A percentile compares a stretch with the other conserved stretches of the same genome.
Evolutionary conservation across 2,113 vertebrate genomes (phyloP).

Genomic region (Jaculus jaculus): DNA sequence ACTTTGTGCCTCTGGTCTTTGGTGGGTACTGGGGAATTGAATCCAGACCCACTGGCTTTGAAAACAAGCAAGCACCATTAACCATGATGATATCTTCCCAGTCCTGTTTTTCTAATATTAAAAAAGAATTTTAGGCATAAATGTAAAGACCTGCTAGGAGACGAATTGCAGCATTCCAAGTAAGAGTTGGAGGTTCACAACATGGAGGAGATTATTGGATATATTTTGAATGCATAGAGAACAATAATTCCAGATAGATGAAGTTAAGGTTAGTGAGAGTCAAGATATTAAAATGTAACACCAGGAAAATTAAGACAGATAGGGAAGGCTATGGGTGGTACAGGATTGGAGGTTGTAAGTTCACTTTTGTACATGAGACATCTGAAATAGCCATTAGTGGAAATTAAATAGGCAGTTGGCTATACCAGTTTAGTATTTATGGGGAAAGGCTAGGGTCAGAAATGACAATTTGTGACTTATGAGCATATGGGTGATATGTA

Average conservation of each 20-base stretch:
- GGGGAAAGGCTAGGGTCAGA: constrained; percentile 6
- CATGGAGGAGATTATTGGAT: background rate
- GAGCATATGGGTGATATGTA: background rate
- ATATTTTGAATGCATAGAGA: constrained; percentile 4
- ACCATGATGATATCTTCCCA: too few species aligned
- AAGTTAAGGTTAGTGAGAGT: background rate
- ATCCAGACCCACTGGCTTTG: too few species aligned
- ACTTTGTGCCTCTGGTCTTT: too few species aligned
- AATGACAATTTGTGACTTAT: constrained; percentile 8
- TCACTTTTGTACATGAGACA: background rate
- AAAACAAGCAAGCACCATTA: too few species aligned
- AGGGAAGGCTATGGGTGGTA: background rate
- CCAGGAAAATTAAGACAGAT: background rate
- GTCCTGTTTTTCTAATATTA: background rate
- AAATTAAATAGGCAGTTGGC: background rate
- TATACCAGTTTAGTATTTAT: background rate
- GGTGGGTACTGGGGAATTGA: too few species aligned
- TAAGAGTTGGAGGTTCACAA: constrained; percentile 2
- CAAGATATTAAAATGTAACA: background rate
- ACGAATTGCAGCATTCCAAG: background rate
- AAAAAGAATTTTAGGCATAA: constrained; percentile 25
- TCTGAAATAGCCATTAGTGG: background rate
- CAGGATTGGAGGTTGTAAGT: background rate
- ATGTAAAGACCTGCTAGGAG: background rate
- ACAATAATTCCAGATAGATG: constrained; percentile 18